Conservation (phyloP, 35 echinoderm and acorn worm genomes). For the Ptychodera flava region DNA sequence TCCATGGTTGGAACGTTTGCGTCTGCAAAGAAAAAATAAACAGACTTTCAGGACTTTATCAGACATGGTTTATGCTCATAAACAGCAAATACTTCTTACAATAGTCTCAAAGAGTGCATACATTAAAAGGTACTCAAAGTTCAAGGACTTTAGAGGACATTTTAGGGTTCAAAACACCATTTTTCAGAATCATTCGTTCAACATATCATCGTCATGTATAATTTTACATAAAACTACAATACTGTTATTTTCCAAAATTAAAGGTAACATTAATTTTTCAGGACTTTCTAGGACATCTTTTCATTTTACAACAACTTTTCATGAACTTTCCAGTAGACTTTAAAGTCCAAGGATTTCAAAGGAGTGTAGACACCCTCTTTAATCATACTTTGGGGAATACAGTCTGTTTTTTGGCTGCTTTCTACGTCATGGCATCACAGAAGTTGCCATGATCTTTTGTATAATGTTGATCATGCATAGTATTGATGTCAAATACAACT, state of each 20-base stretch:
- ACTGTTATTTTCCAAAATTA: no score
- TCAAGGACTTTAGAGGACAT: neutral
- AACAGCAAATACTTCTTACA: neutral
- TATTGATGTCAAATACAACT: neutral
- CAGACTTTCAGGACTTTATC: no score
- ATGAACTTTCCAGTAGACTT: no score
- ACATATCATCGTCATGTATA: neutral
- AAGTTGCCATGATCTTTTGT: neutral
- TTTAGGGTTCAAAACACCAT: neutral
- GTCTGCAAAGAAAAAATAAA: neutral
- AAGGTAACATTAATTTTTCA: no score
- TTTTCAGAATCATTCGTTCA: neutral
- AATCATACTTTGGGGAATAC: no score
- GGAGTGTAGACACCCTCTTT: no score
- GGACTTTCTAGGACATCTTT: no score
- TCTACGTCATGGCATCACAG: neutral
- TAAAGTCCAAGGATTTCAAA: no score
- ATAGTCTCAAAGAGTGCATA: neutral
- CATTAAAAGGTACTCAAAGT: neutral
- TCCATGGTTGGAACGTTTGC: neutral
- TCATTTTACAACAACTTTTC: no score
- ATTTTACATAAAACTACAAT: no score
- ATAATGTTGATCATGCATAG: neutral
- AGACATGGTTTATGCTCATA: neutral
- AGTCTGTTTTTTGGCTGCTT: neutral